Evolutionary conservation across 2,797 vertebrate genomes (phyloP), one percentile per base, ranked within the genome.

Genomic region (Myripristis murdjan): DNA sequence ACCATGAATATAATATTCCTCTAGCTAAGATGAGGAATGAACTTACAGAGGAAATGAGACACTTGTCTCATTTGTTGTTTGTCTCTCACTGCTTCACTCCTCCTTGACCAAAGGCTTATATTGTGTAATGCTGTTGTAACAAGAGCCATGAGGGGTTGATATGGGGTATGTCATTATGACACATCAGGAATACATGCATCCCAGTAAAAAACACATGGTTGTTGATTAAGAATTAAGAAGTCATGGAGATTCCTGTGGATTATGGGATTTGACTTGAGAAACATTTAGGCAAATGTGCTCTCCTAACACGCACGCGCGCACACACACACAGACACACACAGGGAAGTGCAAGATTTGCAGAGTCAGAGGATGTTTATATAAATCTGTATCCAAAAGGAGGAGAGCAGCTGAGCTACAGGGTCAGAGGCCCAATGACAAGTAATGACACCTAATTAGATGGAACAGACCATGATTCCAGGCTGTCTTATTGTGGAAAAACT

Each of bases 361-460:
- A 82, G 47, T 68, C 15, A 1, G 39, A 18, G 60, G 70, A 53
- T 78, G 54, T 87, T 84, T 75, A 70, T 54, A 73, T 28, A 59
- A 81, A 57, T 73, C 73, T 63, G 53, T 57, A 59, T 69, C 82
- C 70, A 83, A 68, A 72, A 23, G 60, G 59, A 76, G 64, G 46
- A 61, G 73, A 74, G 59, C 69, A 77, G 73, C 75, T 77, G 80
- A 66, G 74, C 71, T 71, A 35, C 49, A 60, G 15, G 70, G 79
- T 75, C 46, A 18, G 31, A 18, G 61, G 62, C 70, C 64, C 82
- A 89, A 75, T 55, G 54, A 73, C 62, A 64, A 70, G 65, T 79
- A 84, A 87, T 89, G 77, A 82, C 66, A 67, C 41, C 72, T 90
- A 85, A 90, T 92, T 89, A 88, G 89, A 88, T 81, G 63, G 79